phyloP scores from a whole-genome alignment of 2,888 invertebrate species.

The Noctua comes region DNA sequence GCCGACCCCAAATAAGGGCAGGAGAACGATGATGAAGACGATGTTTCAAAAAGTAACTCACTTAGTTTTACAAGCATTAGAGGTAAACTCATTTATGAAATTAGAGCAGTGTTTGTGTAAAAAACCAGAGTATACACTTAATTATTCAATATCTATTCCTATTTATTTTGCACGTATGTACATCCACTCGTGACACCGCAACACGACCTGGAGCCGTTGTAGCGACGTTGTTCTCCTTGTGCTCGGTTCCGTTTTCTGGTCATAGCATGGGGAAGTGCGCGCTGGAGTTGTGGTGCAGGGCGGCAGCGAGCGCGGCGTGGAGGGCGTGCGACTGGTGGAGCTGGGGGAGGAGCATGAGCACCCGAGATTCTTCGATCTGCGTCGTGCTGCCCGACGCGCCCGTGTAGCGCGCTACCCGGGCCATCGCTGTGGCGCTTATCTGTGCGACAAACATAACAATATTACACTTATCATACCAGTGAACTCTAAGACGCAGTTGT shows the following conservation, averaged over 20 bases:
- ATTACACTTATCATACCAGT: not conserved
- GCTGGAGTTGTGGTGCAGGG: conserved; percentile 77
- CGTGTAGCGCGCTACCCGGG: conserved; percentile 85
- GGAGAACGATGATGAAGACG: too few species aligned
- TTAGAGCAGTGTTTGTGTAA: not conserved
- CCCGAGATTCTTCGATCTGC: conserved; percentile 63
- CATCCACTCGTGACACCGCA: not conserved
- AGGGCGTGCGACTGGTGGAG: conserved; percentile 73
- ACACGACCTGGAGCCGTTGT: not conserved
- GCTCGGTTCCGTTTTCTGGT: conserved; percentile 2
- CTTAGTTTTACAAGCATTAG: not conserved
- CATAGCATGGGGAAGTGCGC: conserved; percentile 79
- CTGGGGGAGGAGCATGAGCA: conserved; percentile 72
- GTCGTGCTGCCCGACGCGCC: conserved; percentile 70
- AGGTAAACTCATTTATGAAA: not conserved
- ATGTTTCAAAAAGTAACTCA: not conserved
- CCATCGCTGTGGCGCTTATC: conserved; percentile 82
- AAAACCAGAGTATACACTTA: not conserved
- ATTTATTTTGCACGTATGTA: not conserved
- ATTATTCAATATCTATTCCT: not conserved
- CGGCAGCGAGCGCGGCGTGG: conserved; percentile 77
- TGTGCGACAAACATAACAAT: conserved; percentile 49
- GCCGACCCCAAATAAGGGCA: too few species aligned
- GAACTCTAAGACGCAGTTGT: too few species aligned
- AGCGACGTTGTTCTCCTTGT: not conserved